Conservation (phyloP, 2,888 invertebrate species). For the Limnephilus rhombicus region DNA sequence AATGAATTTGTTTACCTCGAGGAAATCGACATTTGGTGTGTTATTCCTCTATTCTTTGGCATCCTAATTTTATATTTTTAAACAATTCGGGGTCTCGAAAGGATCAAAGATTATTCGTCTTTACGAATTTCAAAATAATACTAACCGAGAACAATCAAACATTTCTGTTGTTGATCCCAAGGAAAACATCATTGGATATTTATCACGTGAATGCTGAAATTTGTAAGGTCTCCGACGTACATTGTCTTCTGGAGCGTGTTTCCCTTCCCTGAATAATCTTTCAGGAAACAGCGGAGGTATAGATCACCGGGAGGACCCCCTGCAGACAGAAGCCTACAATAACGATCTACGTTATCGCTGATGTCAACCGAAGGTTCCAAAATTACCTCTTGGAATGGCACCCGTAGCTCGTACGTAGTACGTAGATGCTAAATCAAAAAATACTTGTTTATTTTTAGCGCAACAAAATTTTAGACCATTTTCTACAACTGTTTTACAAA, state of each 20-base stretch:
- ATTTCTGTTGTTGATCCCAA: not conserved
- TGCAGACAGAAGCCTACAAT: conserved; percentile 32
- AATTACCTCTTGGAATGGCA: not conserved
- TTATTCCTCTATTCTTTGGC: too few species aligned
- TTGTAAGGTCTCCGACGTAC: not conserved
- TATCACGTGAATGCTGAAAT: not conserved
- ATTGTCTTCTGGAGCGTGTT: not conserved
- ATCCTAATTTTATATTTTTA: too few species aligned
- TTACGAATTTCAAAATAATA: not conserved
- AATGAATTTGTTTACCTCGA: not conserved
- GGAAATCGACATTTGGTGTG: too few species aligned
- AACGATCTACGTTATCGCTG: conserved; percentile 30
- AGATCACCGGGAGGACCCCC: conserved; percentile 35
- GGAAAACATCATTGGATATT: not conserved
- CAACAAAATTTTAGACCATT: not conserved
- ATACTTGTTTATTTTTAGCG: not conserved
- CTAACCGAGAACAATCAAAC: not conserved
- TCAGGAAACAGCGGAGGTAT: conserved; percentile 22
- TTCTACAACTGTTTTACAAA: not conserved
- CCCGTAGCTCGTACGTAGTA: not conserved
- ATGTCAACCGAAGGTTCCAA: conserved; percentile 16
- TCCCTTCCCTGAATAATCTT: conserved; percentile 27
- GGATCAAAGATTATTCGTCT: not conserved
- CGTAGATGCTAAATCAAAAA: not conserved
- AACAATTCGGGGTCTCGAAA: not conserved